A percentile compares a stretch with the other conserved stretches of the same genome.
phyloP scores from a whole-genome alignment of 1,140 invertebrate genomes.

The Propsilocerus akamusi region DNA sequence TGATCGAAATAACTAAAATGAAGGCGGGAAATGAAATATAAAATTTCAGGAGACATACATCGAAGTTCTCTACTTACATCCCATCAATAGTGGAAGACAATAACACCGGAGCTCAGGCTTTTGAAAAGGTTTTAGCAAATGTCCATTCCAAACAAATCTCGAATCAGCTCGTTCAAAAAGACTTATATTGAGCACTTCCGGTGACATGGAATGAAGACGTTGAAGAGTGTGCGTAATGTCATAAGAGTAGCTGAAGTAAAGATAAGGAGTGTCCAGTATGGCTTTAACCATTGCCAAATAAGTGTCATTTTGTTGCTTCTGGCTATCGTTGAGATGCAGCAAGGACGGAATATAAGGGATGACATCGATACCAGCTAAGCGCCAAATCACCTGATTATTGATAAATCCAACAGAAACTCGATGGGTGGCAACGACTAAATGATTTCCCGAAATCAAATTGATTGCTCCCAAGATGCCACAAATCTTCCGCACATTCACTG shows the following conservation, averaged over 20 bases:
- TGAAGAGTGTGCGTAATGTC: conserved; percentile 89
- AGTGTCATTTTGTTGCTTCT: conserved; percentile 52
- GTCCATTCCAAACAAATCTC: conserved; percentile 85
- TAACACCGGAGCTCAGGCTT: conserved; percentile 55
- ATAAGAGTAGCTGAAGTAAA: conserved; percentile 86
- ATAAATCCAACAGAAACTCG: conserved; percentile 70
- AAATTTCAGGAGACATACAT: conserved; percentile 4
- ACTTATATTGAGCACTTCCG: conserved; percentile 43
- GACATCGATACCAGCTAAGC: conserved; percentile 62
- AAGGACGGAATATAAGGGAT: conserved; percentile 70
- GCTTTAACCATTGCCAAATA: conserved; percentile 69
- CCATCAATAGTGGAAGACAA: conserved; percentile 71
- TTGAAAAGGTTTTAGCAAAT: conserved; percentile 49
- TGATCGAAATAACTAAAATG: conserved; percentile 56
- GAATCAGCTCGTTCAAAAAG: conserved; percentile 61
- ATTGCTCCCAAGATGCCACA: conserved; percentile 83
- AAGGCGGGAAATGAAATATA: conserved; percentile 5
- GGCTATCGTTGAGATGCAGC: conserved; percentile 55
- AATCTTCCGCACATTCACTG: conserved; percentile 34
- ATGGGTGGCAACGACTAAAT: conserved; percentile 80
- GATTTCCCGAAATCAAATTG: conserved; percentile 65
- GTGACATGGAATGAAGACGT: conserved; percentile 67
- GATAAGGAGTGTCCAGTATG: conserved; percentile 58
- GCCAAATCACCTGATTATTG: conserved; percentile 71
- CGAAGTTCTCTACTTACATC: conserved; percentile 54